Percentiles rank a stretch among this genome's conserved stretches.
Evolutionary conservation across 2,888 invertebrate species (phyloP).

Genomic region (Ormyrus pomaceus): DNA sequence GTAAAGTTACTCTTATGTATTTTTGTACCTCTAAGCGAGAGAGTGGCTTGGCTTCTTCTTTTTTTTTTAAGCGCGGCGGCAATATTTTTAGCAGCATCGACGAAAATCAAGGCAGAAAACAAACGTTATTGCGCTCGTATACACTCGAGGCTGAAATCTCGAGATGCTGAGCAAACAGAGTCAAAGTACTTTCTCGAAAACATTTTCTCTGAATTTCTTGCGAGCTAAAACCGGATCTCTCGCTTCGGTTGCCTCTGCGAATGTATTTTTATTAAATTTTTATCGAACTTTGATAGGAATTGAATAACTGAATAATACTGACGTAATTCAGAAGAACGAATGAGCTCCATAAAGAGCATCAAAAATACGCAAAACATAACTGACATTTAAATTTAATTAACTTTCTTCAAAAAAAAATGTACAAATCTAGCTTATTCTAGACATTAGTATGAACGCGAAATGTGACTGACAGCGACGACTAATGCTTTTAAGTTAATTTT

Average conservation of each 20-base stretch:
- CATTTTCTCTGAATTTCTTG: slow-evolving; percentile 23
- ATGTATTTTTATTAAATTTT: slow-evolving; percentile 17
- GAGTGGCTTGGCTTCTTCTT: no score
- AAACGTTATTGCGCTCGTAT: slow-evolving; percentile 2
- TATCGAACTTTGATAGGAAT: not conserved
- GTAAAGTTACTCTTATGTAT: no score
- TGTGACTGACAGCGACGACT: no score
- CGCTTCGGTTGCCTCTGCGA: not conserved
- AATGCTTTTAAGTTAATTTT: no score
- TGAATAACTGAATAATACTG: no score
- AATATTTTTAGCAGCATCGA: slow-evolving; percentile 43
- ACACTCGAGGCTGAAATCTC: slow-evolving; percentile 2
- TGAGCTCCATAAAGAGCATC: no score
- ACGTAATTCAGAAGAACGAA: no score
- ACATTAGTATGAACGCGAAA: no score
- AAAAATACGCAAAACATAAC: no score
- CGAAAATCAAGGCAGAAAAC: slow-evolving; percentile 10
- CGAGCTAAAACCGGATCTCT: slow-evolving; percentile 27
- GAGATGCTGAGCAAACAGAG: slow-evolving; percentile 33
- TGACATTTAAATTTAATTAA: no score
- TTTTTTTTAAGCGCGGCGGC: not conserved
- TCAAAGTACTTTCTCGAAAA: slow-evolving; percentile 37
- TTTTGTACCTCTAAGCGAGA: not conserved
- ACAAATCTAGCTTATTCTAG: no score
- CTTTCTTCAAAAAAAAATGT: no score